A percentile compares a stretch with the other conserved stretches of the same genome.
phyloP scores from a whole-genome alignment of 2,888 invertebrate genomes.

The Caenorhabditis sp. region DNA sequence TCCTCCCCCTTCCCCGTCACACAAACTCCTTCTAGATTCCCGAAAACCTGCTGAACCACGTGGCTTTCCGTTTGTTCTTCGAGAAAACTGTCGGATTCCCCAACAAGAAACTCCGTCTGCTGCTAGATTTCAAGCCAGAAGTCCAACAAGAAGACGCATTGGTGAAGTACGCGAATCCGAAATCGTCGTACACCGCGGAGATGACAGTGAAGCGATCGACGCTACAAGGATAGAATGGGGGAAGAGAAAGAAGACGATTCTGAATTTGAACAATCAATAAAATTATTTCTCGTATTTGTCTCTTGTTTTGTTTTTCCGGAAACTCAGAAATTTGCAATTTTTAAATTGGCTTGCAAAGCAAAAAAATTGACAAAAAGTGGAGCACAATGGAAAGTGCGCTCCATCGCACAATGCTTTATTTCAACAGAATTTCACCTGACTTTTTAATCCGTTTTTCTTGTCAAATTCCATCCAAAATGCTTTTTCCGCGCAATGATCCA shows the following conservation, averaged over 20 bases:
- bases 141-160: conserved; percentile 62
- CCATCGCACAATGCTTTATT: no score
- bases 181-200: conserved; percentile 36
- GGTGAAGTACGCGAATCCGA: conserved; percentile 47
- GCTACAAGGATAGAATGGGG: conserved; percentile 50
- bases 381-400: no score
- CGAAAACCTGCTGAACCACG: conserved; percentile 61
- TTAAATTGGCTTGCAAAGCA: no score
- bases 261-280: conserved; percentile 8
- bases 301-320: conserved; percentile 6
- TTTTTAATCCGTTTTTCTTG: no score
- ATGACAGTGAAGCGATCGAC: conserved; percentile 29
- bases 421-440: no score
- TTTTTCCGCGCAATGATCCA: no score
- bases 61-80: conserved; percentile 75
- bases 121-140: conserved; percentile 71
- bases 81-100: conserved; percentile 79
- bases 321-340: no score
- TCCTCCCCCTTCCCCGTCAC: not conserved
- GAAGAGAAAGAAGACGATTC: not conserved
- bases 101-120: conserved; percentile 74
- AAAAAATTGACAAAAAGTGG: no score
- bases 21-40: conserved; percentile 43
- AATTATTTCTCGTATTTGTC: not conserved
- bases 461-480: no score